Conservation (phyloP, 1,140 invertebrate species). For the Cotesia vestalis region DNA sequence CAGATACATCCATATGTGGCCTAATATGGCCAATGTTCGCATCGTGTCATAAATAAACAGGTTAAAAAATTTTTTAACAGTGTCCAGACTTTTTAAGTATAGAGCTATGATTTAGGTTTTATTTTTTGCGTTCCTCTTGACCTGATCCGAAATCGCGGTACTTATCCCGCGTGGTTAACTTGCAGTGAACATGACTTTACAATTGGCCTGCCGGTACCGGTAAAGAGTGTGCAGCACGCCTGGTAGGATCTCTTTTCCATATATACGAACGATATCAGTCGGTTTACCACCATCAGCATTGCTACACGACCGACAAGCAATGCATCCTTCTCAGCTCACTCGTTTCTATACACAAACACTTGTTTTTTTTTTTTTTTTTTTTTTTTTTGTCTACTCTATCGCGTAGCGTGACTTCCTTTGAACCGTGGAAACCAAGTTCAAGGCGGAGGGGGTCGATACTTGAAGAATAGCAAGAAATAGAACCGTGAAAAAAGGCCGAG, state of each 20-base stretch:
- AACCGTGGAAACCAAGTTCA: constrained; percentile 13
- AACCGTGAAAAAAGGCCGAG: too few relatives aligned
- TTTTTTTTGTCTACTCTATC: too few relatives aligned
- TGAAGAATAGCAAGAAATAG: too few relatives aligned
- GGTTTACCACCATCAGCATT: not conserved
- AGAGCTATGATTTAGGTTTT: too few relatives aligned
- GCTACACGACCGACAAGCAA: not conserved
- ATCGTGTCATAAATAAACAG: too few relatives aligned
- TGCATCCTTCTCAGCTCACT: not conserved
- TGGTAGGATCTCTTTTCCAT: not conserved
- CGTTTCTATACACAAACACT: not conserved
- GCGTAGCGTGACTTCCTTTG: constrained; percentile 3
- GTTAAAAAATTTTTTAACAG: too few relatives aligned
- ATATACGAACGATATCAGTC: not conserved
- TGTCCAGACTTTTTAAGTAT: too few relatives aligned
- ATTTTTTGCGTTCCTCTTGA: too few relatives aligned
- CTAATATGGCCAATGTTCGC: too few relatives aligned
- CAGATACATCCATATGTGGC: too few relatives aligned
- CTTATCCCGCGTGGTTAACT: not conserved
- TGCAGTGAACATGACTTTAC: constrained; percentile 12
- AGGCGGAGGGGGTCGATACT: not conserved
- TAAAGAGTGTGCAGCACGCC: not conserved
- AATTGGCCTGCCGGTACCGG: not conserved
- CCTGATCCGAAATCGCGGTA: not conserved
- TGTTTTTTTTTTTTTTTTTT: too few relatives aligned